Evolutionary conservation across 2,113 vertebrate genomes (phyloP).

Genomic region (Pomatostomus ruficeps): DNA sequence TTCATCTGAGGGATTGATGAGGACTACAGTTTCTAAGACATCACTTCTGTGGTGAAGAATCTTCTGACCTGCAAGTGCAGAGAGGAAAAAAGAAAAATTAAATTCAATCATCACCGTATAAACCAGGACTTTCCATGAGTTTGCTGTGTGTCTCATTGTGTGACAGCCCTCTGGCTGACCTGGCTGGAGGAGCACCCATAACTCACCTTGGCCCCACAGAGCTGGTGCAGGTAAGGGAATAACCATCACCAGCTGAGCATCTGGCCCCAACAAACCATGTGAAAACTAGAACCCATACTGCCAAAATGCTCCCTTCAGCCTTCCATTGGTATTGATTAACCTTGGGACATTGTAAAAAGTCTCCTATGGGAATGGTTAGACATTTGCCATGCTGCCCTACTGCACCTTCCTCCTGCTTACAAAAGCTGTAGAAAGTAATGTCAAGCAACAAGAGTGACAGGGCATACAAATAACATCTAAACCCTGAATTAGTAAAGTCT

Average conservation of each 20-base stretch:
- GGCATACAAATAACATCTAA: background rate
- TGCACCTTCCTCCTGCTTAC: background rate
- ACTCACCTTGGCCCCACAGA: background rate
- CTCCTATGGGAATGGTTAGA: background rate
- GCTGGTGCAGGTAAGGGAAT: background rate
- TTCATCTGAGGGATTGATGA: conserved; percentile 96
- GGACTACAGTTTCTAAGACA: conserved; percentile 91
- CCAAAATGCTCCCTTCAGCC: background rate
- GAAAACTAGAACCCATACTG: background rate
- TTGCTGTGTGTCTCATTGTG: background rate
- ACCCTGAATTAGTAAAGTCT: background rate
- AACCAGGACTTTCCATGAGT: background rate
- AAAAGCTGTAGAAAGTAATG: background rate
- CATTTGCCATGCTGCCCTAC: background rate
- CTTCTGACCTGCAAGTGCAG: conserved; percentile 84
- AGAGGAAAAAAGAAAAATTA: background rate
- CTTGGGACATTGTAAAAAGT: fast-evolving
- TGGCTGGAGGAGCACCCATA: background rate
- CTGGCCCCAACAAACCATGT: background rate
- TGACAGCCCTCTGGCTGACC: background rate
- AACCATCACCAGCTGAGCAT: background rate
- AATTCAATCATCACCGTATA: background rate
- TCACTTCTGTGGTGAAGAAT: conserved; percentile 97
- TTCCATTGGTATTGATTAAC: background rate
- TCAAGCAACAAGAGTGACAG: background rate